phyloP scores from a whole-genome alignment of 2,113 vertebrate genomes.

The Oreochromis spilurus region DNA sequence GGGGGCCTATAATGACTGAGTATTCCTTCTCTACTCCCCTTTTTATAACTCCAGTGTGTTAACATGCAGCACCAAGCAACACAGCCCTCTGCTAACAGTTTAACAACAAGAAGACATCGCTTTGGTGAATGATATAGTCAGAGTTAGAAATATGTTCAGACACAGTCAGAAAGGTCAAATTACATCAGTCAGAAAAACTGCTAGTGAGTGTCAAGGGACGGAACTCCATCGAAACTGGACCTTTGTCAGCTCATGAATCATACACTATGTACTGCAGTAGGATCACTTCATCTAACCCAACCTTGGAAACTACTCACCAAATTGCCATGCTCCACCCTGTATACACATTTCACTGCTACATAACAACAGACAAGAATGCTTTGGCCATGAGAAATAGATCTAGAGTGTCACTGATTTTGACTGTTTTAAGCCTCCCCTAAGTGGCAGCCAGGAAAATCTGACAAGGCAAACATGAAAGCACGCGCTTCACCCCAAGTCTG shows the following conservation, averaged over 20 bases:
- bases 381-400: neutral
- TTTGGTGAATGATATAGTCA: neutral
- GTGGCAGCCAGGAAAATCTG: slow-evolving; percentile 25
- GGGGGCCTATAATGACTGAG: neutral
- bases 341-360: neutral
- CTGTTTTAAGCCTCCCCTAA: neutral
- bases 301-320: neutral
- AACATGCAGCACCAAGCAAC: neutral
- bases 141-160: neutral
- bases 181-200: neutral
- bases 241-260: neutral
- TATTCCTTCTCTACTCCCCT: neutral
- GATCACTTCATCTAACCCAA: neutral
- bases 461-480: neutral
- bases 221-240: neutral
- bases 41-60: neutral
- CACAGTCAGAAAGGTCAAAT: neutral
- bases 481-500: neutral
- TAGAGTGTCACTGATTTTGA: neutral
- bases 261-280: neutral
- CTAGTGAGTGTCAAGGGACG: neutral
- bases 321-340: neutral
- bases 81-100: neutral
- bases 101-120: neutral
- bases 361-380: neutral